Conservation (phyloP, 53 echinoderm and acorn worm species). For the Mesocentrotus franciscanus region DNA sequence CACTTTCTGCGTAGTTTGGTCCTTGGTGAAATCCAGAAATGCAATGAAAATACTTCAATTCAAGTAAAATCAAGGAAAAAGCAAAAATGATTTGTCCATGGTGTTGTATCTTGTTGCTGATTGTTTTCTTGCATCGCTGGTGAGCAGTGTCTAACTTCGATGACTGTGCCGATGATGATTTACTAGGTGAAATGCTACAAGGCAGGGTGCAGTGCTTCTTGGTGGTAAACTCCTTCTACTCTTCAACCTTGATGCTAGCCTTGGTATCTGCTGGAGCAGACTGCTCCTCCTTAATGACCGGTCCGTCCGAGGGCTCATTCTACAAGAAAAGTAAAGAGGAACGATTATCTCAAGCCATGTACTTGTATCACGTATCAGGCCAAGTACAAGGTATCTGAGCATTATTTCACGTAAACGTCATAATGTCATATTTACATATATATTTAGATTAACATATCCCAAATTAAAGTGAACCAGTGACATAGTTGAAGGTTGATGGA, state of each 20-base stretch:
- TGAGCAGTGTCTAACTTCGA: constrained; percentile 59
- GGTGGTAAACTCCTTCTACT: constrained; percentile 45
- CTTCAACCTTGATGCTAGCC: constrained; percentile 63
- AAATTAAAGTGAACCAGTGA: too few relatives aligned
- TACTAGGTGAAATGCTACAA: constrained; percentile 47
- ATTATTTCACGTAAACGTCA: too few relatives aligned
- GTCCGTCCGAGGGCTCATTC: constrained; percentile 70
- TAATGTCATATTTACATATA: too few relatives aligned
- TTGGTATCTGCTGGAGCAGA: constrained; percentile 34
- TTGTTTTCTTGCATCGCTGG: constrained; percentile 54
- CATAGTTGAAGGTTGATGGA: too few relatives aligned
- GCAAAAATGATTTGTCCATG: not conserved
- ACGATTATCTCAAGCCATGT: too few relatives aligned
- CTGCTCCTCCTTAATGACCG: constrained; percentile 55
- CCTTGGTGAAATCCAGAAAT: not conserved
- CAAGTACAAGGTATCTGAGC: too few relatives aligned
- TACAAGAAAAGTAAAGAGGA: not conserved
- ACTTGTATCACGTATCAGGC: too few relatives aligned
- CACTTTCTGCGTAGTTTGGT: not conserved
- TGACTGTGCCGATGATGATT: constrained; percentile 44
- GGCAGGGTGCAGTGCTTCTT: constrained; percentile 65
- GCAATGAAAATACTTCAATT: not conserved
- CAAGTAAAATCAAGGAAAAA: not conserved
- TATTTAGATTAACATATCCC: too few relatives aligned
- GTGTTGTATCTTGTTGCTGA: not conserved